Evolutionary conservation across 30 jellyfish, hydroid and myxozoan species (phyloP), one percentile per base, ranked within the genome.

Genomic region (Aurelia sp.): DNA sequence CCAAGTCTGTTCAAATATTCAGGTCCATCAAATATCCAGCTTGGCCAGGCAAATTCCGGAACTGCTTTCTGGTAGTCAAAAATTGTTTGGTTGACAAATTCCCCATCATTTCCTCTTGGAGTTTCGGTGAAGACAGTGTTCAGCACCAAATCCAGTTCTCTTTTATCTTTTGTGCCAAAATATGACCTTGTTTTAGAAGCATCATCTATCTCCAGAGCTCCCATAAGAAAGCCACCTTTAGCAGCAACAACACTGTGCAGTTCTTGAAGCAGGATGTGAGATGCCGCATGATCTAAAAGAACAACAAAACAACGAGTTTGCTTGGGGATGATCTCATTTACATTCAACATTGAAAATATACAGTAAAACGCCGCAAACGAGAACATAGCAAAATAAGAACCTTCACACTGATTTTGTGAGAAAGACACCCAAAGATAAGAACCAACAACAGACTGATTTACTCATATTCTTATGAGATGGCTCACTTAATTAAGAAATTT

Each of bases 11-110:
- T 41, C 30, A 71, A 59, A 52, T 66, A 75, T 62, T 70, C 69
- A 3, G 82, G 74, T 17, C 92, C 96, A 62, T 76, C 96, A 37
- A 71, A 48, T 11, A 84, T 48, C 97, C 97, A 90, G 13, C 92
- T 81, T 1, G 92, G 86, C 89, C 89, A 74, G 4, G 89, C 89
- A 78, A 53, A 85, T 19, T 30, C 12, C 3, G 97, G 96, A 0
- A 58, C 74, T n/a, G 80, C 58, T 4, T 22, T 13, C 62, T 67
- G 65, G 81, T 66, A 82, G 16, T 73, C 67, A 18, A 63, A 27
- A 1, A 90, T 10, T 19, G 92, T 79, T 9, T 30, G 44, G 35
- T 81, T 71, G 10, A 62, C 40, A 48, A 22, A 47, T 33, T 37
- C 58, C 9, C 85, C 91, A 8, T 17, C 48, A 0, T 19, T 35